phyloP scores from a whole-genome alignment of 2,888 invertebrate genomes.

The Metacarcinus magister region DNA sequence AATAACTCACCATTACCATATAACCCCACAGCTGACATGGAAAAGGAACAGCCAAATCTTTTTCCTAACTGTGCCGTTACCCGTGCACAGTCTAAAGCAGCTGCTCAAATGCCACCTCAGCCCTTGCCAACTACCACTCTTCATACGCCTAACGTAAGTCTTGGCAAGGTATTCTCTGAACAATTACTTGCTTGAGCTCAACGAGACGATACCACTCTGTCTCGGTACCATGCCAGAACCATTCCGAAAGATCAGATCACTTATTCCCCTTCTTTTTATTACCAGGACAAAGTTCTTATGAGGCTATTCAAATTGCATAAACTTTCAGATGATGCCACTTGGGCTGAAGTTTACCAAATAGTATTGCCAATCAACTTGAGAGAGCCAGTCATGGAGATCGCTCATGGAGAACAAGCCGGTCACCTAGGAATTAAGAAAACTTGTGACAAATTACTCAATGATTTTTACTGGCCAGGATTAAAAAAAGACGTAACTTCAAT shows the following conservation, averaged over 20 bases:
- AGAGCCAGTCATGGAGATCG: not conserved
- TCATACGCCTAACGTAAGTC: not conserved
- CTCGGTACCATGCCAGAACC: not conserved
- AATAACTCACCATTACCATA: constrained; percentile 3
- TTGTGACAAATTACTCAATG: too few relatives aligned
- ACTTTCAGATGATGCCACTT: too few relatives aligned
- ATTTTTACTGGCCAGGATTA: too few relatives aligned
- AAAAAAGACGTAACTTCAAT: too few relatives aligned
- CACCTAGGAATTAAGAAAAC: too few relatives aligned
- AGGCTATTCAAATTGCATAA: too few relatives aligned
- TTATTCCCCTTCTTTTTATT: constrained; percentile 27
- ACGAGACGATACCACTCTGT: not conserved
- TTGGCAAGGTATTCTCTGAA: not conserved
- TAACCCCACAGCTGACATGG: constrained; percentile 37
- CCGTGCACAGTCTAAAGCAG: not conserved
- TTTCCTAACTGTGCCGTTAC: constrained; percentile 49
- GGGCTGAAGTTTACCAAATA: too few relatives aligned
- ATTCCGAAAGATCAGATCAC: too few relatives aligned
- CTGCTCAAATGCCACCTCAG: not conserved
- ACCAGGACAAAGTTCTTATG: too few relatives aligned
- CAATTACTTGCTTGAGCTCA: not conserved
- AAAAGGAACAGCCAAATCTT: constrained; percentile 52
- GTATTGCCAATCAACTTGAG: not conserved
- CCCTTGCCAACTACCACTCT: not conserved
- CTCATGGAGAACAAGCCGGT: too few relatives aligned